phyloP scores from a whole-genome alignment of 2,888 invertebrate species.

The Drosophila lutescens region DNA sequence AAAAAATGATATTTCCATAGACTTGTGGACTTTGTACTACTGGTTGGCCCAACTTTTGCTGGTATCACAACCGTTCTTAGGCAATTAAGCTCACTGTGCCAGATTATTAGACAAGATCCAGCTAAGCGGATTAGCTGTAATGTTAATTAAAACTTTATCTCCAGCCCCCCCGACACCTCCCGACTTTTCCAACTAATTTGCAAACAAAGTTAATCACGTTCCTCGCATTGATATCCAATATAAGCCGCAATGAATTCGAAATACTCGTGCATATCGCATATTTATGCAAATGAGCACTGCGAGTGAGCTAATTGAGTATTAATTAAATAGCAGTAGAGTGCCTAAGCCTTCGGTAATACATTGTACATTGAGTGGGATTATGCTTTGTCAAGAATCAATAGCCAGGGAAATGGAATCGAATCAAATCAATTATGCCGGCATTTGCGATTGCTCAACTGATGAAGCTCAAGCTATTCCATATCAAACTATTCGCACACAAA shows the following conservation, averaged over 20 bases:
- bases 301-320: constrained; percentile 71
- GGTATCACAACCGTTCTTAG: constrained; percentile 21
- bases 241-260: constrained; percentile 51
- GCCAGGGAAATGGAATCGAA: constrained; percentile 39
- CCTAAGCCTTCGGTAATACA: constrained; percentile 47
- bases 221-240: constrained; percentile 57
- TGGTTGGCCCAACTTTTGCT: background rate
- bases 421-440: constrained; percentile 55
- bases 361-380: constrained; percentile 56
- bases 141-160: constrained; percentile 70
- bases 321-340: constrained; percentile 56
- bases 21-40: constrained; percentile 19
- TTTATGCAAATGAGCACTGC: constrained; percentile 63
- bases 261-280: constrained; percentile 57
- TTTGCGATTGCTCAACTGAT: constrained; percentile 19
- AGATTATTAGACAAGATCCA: constrained; percentile 28
- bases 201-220: constrained; percentile 65
- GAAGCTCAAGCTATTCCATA: background rate
- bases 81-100: constrained; percentile 44
- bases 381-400: constrained; percentile 37
- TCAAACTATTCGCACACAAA: constrained; percentile 15
- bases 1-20: constrained; percentile 28
- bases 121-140: constrained; percentile 58
- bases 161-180: background rate
- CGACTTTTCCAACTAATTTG: constrained; percentile 59